Conservation (phyloP, 2,113 vertebrate species). For the Suricata suricatta region DNA sequence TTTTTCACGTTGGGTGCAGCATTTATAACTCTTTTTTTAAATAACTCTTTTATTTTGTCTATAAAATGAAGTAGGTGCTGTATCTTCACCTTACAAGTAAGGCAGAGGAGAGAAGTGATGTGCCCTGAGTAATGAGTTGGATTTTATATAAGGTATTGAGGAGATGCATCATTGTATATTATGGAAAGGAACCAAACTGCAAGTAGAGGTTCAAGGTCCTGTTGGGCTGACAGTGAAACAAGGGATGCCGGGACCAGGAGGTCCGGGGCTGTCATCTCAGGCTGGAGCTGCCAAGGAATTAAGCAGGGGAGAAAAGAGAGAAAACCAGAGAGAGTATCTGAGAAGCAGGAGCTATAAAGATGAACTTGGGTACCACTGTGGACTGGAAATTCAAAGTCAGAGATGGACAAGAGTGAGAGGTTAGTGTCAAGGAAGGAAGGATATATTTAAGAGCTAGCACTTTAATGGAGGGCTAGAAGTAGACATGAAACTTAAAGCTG, state of each 20-base stretch:
- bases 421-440: background rate
- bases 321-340: background rate
- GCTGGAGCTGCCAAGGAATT: background rate
- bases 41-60: background rate
- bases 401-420: background rate
- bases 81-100: background rate
- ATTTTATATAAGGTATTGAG: background rate
- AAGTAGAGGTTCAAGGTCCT: background rate
- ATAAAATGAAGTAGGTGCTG: background rate
- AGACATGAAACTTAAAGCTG: background rate
- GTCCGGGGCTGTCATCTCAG: background rate
- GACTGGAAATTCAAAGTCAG: background rate
- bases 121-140: background rate
- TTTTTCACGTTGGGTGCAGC: background rate
- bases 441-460: background rate
- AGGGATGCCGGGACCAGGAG: background rate
- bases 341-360: background rate
- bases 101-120: background rate
- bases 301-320: background rate
- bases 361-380: background rate
- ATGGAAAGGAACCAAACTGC: background rate
- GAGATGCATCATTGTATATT: background rate
- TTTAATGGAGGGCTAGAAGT: background rate
- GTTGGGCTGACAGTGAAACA: background rate
- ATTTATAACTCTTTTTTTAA: background rate